Conservation (phyloP, 2,888 invertebrate species). For the Apamea anceps region DNA sequence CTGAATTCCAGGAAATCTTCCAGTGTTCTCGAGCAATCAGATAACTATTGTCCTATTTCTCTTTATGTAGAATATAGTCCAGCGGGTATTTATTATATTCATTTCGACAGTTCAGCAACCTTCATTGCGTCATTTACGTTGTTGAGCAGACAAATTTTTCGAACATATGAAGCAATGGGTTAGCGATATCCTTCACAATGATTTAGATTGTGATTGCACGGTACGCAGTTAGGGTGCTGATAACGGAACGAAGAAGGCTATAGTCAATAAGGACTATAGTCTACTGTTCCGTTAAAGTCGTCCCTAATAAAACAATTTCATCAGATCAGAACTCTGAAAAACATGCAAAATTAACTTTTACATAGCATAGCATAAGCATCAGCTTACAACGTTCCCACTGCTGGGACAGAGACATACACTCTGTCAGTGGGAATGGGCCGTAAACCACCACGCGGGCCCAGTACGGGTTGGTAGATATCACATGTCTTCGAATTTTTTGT, state of each 20-base stretch:
- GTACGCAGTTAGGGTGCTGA: too few species aligned
- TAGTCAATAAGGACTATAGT: too few species aligned
- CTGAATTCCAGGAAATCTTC: too few species aligned
- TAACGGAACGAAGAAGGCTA: too few species aligned
- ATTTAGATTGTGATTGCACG: too few species aligned
- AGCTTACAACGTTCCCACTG: neutral
- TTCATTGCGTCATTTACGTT: too few species aligned
- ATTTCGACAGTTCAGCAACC: neutral
- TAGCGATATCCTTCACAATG: too few species aligned
- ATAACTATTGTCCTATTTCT: neutral
- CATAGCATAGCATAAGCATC: neutral
- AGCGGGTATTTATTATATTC: neutral
- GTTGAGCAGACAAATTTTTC: too few species aligned
- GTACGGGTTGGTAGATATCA: neutral
- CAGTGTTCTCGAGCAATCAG: neutral
- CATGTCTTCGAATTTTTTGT: neutral
- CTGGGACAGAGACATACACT: neutral
- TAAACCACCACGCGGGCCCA: neutral
- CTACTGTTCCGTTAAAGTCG: too few species aligned
- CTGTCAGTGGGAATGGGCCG: neutral
- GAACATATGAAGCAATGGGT: too few species aligned
- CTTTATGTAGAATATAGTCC: neutral
- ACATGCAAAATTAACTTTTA: neutral
- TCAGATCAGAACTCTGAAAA: neutral
- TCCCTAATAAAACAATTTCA: neutral